phyloP scores from a whole-genome alignment of 2,888 invertebrate genomes.

The Escarpia spicata region DNA sequence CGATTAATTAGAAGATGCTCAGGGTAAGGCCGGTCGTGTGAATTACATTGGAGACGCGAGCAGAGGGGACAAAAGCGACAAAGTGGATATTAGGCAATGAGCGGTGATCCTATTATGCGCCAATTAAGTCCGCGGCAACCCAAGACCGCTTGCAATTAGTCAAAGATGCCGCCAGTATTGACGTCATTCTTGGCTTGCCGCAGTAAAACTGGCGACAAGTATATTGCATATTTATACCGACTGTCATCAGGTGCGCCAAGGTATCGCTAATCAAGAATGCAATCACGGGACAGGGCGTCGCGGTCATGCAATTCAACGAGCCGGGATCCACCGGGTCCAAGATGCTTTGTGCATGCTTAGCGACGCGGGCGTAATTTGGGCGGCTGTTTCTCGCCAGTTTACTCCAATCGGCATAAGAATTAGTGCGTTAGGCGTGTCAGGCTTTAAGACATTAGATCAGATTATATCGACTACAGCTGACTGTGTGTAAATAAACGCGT shows the following conservation, averaged over 20 bases:
- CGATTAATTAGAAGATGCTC: constrained; percentile 6
- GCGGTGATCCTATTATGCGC: not conserved
- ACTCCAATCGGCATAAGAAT: not conserved
- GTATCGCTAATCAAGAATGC: constrained; percentile 16
- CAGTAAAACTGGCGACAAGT: constrained; percentile 10
- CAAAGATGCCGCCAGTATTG: not conserved
- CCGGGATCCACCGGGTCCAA: not conserved
- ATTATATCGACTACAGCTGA: constrained; percentile 13
- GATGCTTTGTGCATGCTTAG: not conserved
- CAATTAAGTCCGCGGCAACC: not conserved
- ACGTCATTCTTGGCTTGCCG: not conserved
- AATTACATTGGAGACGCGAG: not conserved
- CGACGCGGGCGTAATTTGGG: not conserved
- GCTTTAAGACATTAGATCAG: constrained; percentile 16
- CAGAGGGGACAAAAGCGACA: not conserved
- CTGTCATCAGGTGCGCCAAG: constrained; percentile 16
- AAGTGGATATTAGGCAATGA: constrained; percentile 6
- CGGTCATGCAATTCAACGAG: constrained; percentile 13
- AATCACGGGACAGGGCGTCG: not conserved
- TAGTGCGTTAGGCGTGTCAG: not conserved
- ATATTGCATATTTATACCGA: not conserved
- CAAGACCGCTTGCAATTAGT: constrained; percentile 16
- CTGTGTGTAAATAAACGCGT: constrained; percentile 5
- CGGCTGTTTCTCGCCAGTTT: constrained; percentile 13
- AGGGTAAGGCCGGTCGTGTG: not conserved